These are phyloP conservation scores for Arctia plantaginis DNA, from an alignment of 2,888 invertebrate genomes.

Conservation along the genomic window DNA sequence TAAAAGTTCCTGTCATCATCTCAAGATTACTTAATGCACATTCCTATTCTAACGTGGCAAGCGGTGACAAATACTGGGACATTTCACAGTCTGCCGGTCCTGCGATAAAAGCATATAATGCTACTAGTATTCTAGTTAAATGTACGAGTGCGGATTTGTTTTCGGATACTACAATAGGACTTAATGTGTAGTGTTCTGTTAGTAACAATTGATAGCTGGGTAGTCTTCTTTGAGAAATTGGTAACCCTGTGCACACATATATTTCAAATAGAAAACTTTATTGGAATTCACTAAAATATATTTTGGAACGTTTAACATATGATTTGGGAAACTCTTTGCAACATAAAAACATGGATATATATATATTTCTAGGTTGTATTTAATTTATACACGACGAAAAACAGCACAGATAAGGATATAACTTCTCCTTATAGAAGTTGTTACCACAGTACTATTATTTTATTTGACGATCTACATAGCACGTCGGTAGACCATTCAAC, in stretches of 20 bases:
- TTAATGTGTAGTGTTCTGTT: conserved; percentile 46
- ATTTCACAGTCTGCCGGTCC: conserved; percentile 83
- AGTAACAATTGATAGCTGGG: conserved; percentile 24
- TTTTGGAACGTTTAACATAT: too few relatives aligned
- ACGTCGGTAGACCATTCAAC: too few relatives aligned
- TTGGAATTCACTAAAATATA: too few relatives aligned
- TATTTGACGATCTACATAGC: too few relatives aligned
- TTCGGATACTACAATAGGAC: conserved; percentile 32
- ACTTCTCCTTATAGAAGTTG: too few relatives aligned
- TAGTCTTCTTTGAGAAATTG: conserved; percentile 38
- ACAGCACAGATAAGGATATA: too few relatives aligned
- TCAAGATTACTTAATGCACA: conserved; percentile 53
- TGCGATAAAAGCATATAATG: conserved; percentile 65
- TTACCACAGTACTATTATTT: too few relatives aligned
- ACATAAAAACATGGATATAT: too few relatives aligned
- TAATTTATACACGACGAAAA: too few relatives aligned
- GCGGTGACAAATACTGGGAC: conserved; percentile 73
- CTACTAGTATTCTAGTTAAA: conserved; percentile 56
- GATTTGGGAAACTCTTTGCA: too few relatives aligned
- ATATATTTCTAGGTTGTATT: too few relatives aligned
- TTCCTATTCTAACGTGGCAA: conserved; percentile 49
- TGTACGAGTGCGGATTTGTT: conserved; percentile 47
- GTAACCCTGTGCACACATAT: conserved; percentile 11
- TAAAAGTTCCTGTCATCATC: conserved; percentile 50
- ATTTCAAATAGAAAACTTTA: neutral